Evolutionary conservation across 2,888 invertebrate genomes (phyloP), one percentile per base, ranked within the genome.

Genomic region (Amitus sp.): DNA sequence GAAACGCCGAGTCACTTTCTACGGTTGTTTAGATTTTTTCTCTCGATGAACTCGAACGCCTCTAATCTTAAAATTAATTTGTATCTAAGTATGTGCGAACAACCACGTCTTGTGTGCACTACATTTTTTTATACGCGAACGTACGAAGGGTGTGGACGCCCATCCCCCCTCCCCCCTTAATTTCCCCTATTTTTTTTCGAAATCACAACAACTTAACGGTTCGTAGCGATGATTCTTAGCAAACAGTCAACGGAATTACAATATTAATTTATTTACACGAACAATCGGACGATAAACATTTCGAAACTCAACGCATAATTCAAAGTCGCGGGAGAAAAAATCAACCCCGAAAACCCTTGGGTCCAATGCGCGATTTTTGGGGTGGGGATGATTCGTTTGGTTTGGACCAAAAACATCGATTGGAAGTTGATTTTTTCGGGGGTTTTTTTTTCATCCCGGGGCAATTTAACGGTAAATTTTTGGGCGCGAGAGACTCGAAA

Each of bases 61-160:
- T 66, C 67, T 70, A 71, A 72, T 73, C 59, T 72, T 73, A 70
- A 74, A 71, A 77, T 70, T 76, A 73, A 75, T 73, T 68, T 70
- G 72, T 71, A 73, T 71, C 68, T 79, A 79, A 78, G 73, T 77
- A 77, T 73, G 78, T 78, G 79, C 77, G 76, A 79, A 80, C 77
- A 79, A 79, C 80, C 78, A 79, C 76, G 76, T 74, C 68, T 74
- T 68, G 72, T 78, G 79, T 79, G 75, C 77, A 76, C 78, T 80
- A 80, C 76, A 75, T 73, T 71, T 72, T 66, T 66, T 60, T 53
- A 54, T 62, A 63, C 63, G 45, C 66, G 55, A 62, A 58, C 58
- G 58, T 55, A 65, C 34, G 37, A 17, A 52, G 61, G 52, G 55
- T 54, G 55, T 57, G 17, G 52, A 55, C 51, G 9, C 28, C 9